Conservation (phyloP, 2,888 invertebrate genomes). For the Coelopa pilipes region DNA sequence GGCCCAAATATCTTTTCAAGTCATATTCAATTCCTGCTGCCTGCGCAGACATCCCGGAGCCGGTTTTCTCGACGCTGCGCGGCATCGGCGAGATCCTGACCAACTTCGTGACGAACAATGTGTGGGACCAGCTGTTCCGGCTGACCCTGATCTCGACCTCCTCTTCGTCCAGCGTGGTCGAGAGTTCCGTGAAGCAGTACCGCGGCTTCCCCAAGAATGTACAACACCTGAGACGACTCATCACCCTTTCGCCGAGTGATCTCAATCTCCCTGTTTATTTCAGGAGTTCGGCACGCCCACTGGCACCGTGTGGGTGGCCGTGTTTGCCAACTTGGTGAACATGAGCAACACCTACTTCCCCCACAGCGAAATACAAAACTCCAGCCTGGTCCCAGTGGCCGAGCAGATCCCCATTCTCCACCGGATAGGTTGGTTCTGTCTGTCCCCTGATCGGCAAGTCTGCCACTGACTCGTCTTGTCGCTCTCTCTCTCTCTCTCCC, state of each 20-base stretch:
- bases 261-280: not conserved
- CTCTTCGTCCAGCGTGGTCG: conserved; percentile 45
- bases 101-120: conserved; percentile 81
- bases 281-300: conserved; percentile 60
- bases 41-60: conserved; percentile 73
- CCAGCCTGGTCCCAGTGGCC: conserved; percentile 81
- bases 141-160: conserved; percentile 60
- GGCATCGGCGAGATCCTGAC: conserved; percentile 82
- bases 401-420: conserved; percentile 81
- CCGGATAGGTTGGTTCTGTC: conserved; percentile 56
- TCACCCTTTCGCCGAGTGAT: not conserved
- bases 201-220: conserved; percentile 54
- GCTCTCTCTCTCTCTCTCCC: not conserved
- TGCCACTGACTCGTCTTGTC: too few species aligned
- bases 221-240: not conserved
- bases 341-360: conserved; percentile 75
- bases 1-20: not conserved
- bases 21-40: not conserved
- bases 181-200: conserved; percentile 52
- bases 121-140: conserved; percentile 78
- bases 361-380: conserved; percentile 77
- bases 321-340: conserved; percentile 77
- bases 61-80: conserved; percentile 77
- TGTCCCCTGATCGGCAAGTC: too few species aligned
- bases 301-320: conserved; percentile 62